Evolutionary conservation across 2,888 invertebrate species (phyloP).

Genomic region (Cephonodes hylas): DNA sequence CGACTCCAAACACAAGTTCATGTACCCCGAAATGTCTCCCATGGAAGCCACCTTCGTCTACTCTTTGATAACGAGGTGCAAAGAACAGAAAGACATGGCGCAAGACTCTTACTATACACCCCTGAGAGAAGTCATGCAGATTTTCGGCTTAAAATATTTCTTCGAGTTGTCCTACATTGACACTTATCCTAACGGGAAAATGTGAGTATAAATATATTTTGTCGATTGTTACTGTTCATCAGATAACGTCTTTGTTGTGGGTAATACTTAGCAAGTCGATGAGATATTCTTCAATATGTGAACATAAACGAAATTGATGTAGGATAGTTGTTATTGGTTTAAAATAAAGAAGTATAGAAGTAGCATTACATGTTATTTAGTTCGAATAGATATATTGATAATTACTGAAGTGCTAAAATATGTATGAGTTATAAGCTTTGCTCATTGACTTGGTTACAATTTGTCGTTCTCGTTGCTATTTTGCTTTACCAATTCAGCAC

Average conservation of each 20-base stretch:
- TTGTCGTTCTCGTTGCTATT: no score
- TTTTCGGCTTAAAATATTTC: constrained; percentile 24
- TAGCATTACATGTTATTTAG: no score
- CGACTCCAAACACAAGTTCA: constrained; percentile 22
- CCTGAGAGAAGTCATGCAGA: constrained; percentile 39
- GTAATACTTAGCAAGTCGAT: background rate
- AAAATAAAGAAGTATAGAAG: no score
- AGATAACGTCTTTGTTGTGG: background rate
- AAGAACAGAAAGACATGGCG: constrained; percentile 12
- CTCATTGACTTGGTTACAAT: no score
- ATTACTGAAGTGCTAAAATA: no score
- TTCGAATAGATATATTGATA: no score
- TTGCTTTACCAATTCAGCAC: no score
- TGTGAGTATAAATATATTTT: background rate
- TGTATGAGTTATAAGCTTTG: no score
- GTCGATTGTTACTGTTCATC: background rate
- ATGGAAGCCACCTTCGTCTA: constrained; percentile 34
- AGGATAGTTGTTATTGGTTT: no score
- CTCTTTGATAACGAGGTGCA: constrained; percentile 5
- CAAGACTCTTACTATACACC: constrained; percentile 24
- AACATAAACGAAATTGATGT: no score
- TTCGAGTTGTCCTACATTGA: constrained; percentile 15
- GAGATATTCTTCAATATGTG: no score
- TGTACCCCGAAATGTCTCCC: constrained; percentile 39
- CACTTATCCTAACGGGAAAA: constrained; percentile 1